phyloP scores from a whole-genome alignment of 2,888 invertebrate genomes.

The Corbicula japonica region DNA sequence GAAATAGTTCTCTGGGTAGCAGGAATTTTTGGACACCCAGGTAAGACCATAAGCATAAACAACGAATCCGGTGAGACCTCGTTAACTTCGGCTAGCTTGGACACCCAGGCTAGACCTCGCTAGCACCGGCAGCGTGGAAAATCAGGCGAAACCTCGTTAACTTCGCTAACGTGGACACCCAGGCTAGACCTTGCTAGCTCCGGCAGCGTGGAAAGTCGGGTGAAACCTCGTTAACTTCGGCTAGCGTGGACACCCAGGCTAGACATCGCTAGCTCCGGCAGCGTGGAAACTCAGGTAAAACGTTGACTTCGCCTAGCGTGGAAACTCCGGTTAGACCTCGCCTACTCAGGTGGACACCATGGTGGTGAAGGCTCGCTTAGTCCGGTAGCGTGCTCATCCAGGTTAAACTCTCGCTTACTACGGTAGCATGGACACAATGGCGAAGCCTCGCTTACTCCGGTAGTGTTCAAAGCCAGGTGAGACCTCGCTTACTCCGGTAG shows the following conservation, averaged over 20 bases:
- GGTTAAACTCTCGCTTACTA: too few relatives aligned
- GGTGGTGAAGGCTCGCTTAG: too few relatives aligned
- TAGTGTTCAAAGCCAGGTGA: too few relatives aligned
- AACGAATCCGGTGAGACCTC: not conserved
- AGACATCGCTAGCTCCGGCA: not conserved
- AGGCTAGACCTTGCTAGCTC: not conserved
- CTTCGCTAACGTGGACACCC: not conserved
- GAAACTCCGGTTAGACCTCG: not conserved
- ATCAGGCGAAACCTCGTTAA: not conserved
- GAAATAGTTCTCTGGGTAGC: constrained; percentile 51
- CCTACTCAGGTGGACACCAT: too few relatives aligned
- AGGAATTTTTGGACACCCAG: constrained; percentile 53
- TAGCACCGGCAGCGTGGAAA: not conserved
- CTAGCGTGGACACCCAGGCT: not conserved
- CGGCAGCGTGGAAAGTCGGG: not conserved
- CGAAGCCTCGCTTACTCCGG: too few relatives aligned
- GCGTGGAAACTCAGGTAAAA: not conserved
- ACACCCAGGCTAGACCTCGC: not conserved
- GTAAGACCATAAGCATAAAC: constrained; percentile 17
- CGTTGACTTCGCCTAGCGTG: not conserved
- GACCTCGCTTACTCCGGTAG: too few relatives aligned
- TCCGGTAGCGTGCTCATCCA: too few relatives aligned
- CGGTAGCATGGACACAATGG: too few relatives aligned
- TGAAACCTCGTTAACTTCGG: not conserved
- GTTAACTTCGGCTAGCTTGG: not conserved